Base-by-base conservation (phyloP, 2,888 invertebrate species). In the Geophilus truncorum region DNA sequence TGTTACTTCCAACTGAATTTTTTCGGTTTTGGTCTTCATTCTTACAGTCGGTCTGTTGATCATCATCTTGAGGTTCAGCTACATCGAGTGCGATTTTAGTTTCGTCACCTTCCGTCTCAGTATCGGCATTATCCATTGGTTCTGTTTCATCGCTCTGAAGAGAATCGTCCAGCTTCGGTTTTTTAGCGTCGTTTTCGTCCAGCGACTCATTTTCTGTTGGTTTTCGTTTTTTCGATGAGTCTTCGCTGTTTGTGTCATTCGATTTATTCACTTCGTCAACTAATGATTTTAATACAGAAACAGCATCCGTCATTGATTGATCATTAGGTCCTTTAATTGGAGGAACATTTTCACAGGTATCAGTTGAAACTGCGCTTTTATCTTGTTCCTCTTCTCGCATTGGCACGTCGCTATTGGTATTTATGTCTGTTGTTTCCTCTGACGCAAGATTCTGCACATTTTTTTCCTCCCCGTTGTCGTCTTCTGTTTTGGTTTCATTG, bases 211-310 rank as follows among this genome's bases (percentile, higher is more conserved):
- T 21, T 18, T 3, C 21, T 21, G 2, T 62, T 5, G n/a, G 23
- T 10, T 21, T 25, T 28, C 70, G 70, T 28, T 28, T 70, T 9
- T n/a, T n/a, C n/a, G n/a, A n/a, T n/a, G 18, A 1, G 6, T 10
- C 12, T 70, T 70, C 28, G 28, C 25, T 25, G 1, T 34, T 23
- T 9, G 34, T 9, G 18, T 32, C 32, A 12, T 12, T 36, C 12
- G 32, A 3, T 34, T 77, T 32, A 18, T 77, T 77, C 77, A 36
- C 77, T 77, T 77, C 77, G 10, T 32, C 77, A n/a, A 36, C 77
- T 6, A 70, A n/a, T 9, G n/a, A 70, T 70, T 70, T 70, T 70
- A 70, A 28, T 12, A 70, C 25, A 10, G 25, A 28, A 28, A 70
- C 70, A 1, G 70, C 70, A 25, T 23, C 70, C 5, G 9, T 28